A percentile compares a stretch with the other conserved stretches of the same genome.
Evolutionary conservation across 1,140 invertebrate species (phyloP).

Genomic region (Cydia strobilella): DNA sequence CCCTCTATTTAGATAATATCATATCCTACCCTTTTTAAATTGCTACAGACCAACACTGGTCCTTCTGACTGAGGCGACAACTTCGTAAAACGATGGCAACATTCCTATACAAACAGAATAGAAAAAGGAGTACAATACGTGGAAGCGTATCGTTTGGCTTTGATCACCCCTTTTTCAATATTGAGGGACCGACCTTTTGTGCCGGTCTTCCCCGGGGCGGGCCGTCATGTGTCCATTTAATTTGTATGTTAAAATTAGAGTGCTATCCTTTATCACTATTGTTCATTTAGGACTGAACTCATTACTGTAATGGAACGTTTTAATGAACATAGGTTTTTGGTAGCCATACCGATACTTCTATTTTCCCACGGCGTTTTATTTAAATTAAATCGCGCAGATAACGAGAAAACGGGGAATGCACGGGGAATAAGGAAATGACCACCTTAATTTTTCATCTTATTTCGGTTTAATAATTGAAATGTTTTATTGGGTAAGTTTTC

Average conservation of each 20-base stretch:
- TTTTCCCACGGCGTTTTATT: too few species aligned
- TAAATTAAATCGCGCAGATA: too few species aligned
- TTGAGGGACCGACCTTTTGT: constrained; percentile 67
- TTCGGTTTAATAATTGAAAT: too few species aligned
- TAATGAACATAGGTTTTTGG: constrained; percentile 33
- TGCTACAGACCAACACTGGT: too few species aligned
- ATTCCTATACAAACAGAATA: constrained; percentile 70
- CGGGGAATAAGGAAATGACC: too few species aligned
- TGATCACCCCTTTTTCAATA: constrained; percentile 77
- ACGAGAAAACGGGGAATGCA: too few species aligned
- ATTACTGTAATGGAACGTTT: constrained; percentile 55
- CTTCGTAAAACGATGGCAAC: constrained; percentile 38
- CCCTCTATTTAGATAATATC: too few species aligned
- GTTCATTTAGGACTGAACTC: constrained; percentile 46
- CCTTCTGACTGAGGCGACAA: neutral
- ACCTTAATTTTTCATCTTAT: too few species aligned
- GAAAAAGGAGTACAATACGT: constrained; percentile 67
- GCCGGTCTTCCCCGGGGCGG: constrained; percentile 49
- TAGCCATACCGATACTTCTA: neutral
- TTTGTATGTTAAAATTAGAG: constrained; percentile 55
- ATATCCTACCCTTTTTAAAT: too few species aligned
- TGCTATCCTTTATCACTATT: constrained; percentile 56
- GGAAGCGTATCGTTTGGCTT: constrained; percentile 67
- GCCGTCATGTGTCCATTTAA: constrained; percentile 71
- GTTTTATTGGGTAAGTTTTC: too few species aligned